Evolutionary conservation across 2,888 invertebrate genomes (phyloP).

Genomic region (Iphiclides podalirius): DNA sequence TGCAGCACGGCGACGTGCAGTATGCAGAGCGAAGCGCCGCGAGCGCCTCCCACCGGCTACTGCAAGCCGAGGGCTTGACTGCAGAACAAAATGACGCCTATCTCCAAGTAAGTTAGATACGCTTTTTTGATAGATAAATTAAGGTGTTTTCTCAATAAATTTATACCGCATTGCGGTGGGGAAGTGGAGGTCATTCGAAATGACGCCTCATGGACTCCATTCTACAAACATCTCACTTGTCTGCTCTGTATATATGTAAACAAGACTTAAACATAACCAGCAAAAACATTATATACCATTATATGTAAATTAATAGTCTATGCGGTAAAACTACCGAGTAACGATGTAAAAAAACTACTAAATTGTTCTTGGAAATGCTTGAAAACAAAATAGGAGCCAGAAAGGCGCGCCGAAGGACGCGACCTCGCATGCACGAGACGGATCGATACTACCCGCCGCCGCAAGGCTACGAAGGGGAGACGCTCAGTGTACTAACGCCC

Average conservation of each 20-base stretch:
- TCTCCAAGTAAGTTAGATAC: constrained; percentile 82
- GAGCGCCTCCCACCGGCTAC: constrained; percentile 87
- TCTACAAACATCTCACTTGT: neutral
- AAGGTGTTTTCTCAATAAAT: neutral
- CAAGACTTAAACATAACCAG: too few relatives aligned
- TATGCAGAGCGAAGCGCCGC: constrained; percentile 90
- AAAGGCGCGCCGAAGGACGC: constrained; percentile 78
- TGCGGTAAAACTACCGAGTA: too few relatives aligned
- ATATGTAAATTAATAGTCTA: too few relatives aligned
- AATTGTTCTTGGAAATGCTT: constrained; percentile 3
- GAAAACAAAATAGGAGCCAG: constrained; percentile 40
- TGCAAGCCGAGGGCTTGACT: constrained; percentile 91
- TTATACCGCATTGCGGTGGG: neutral
- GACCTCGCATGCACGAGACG: constrained; percentile 70
- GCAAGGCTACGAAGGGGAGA: constrained; percentile 45
- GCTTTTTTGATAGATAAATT: neutral
- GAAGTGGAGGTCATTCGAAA: too few relatives aligned
- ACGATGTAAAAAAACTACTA: neutral
- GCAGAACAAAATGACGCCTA: constrained; percentile 92
- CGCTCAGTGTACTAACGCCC: constrained; percentile 63
- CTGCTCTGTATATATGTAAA: too few relatives aligned
- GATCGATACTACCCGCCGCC: constrained; percentile 69
- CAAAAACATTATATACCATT: too few relatives aligned
- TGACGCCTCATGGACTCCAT: neutral
- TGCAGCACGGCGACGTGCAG: constrained; percentile 90